Percentiles rank a stretch among this genome's conserved stretches.
phyloP scores from a whole-genome alignment of 37 sponge, comb jelly and placozoan genomes.

The Bolinopsis microptera region DNA sequence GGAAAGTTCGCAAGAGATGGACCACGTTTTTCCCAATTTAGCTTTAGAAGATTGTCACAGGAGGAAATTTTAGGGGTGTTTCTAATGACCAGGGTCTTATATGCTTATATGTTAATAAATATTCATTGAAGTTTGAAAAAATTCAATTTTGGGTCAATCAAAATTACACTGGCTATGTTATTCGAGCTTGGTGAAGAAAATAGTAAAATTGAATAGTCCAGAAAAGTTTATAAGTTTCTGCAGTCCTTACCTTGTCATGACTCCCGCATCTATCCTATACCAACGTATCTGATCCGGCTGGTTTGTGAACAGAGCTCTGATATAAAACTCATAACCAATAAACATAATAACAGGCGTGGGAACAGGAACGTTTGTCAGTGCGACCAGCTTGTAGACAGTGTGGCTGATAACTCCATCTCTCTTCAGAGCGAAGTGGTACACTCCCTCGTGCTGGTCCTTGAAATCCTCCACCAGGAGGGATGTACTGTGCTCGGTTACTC shows the following conservation, averaged over 20 bases:
- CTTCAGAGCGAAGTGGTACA: not conserved
- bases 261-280: not conserved
- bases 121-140: too few relatives aligned
- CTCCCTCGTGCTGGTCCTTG: not conserved
- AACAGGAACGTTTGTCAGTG: not conserved
- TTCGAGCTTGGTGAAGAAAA: too few relatives aligned
- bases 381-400: constrained; percentile 12
- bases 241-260: not conserved
- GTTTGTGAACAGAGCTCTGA: not conserved
- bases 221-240: too few relatives aligned
- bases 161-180: too few relatives aligned
- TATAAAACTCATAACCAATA: not conserved
- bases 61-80: too few relatives aligned
- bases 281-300: not conserved
- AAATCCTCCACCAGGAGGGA: not conserved
- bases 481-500: not conserved
- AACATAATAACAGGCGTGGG: not conserved
- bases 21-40: too few relatives aligned
- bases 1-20: too few relatives aligned
- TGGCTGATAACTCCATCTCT: not conserved
- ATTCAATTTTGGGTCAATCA: too few relatives aligned
- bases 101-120: too few relatives aligned
- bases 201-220: too few relatives aligned
- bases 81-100: too few relatives aligned
- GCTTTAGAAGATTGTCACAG: too few relatives aligned